These are phyloP conservation scores for Alligator mississippiensis DNA, from an alignment of 2,113 vertebrate species.

Conservation along the genomic window DNA sequence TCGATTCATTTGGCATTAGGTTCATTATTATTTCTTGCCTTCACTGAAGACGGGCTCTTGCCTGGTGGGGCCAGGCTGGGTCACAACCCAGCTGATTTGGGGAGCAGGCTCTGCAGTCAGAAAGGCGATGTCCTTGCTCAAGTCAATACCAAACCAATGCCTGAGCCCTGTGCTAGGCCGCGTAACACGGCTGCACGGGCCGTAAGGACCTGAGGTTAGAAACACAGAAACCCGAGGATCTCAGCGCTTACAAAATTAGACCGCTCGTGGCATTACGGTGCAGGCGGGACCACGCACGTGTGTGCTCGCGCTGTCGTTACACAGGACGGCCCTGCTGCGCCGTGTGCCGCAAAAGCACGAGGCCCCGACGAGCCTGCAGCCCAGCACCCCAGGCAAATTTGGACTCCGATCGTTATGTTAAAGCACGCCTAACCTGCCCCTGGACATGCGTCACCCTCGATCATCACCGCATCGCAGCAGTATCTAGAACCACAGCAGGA, in stretches of 20 bases:
- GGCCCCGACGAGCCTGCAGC: not conserved
- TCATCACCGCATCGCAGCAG: not conserved
- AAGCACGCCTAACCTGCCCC: not conserved
- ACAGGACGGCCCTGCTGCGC: not conserved
- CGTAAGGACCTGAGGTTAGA: too few relatives aligned
- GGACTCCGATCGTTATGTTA: not conserved
- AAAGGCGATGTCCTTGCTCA: not conserved
- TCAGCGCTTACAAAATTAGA: rapidly evolving
- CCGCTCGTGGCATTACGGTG: not conserved
- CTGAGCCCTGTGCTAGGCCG: not conserved
- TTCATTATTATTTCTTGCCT: not conserved
- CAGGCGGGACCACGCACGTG: too few relatives aligned
- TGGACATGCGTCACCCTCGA: too few relatives aligned
- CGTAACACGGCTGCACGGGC: not conserved
- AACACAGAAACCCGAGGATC: not conserved
- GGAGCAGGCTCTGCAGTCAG: not conserved
- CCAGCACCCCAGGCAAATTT: not conserved
- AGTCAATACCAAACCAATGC: not conserved
- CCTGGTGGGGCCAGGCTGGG: not conserved
- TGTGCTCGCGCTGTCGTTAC: not conserved
- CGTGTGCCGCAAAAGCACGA: not conserved
- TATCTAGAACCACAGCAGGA: not conserved
- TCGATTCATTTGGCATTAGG: not conserved
- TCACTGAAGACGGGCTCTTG: not conserved
- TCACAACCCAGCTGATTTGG: not conserved